Conservation (phyloP, 1,140 invertebrate genomes). For the Platyscapa corneri region DNA sequence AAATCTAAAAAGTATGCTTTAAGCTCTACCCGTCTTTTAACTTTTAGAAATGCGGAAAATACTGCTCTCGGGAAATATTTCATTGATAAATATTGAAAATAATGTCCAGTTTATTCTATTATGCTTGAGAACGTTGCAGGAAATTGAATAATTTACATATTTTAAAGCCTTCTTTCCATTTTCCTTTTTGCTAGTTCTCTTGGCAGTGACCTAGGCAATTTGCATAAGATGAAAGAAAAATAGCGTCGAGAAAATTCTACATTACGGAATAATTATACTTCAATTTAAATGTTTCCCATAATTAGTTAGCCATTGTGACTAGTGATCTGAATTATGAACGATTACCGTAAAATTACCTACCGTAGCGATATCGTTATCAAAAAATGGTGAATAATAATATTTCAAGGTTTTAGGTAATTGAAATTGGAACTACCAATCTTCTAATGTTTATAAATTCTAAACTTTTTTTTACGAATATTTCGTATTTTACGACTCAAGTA, state of each 20-base stretch:
- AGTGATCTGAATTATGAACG: background rate
- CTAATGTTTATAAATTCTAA: background rate
- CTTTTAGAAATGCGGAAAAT: too few species aligned
- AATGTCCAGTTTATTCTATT: conserved; percentile 10
- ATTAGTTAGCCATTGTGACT: background rate
- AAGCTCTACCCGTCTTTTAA: too few species aligned
- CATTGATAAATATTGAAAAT: conserved; percentile 2
- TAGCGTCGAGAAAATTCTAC: background rate
- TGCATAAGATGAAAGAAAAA: conserved; percentile 45
- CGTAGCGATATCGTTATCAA: background rate
- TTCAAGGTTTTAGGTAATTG: background rate
- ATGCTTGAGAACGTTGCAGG: background rate
- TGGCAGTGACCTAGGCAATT: conserved; percentile 49
- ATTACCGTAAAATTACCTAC: background rate
- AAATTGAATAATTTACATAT: conserved; percentile 49
- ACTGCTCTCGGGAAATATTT: too few species aligned
- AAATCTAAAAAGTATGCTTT: too few species aligned
- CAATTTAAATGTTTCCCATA: background rate
- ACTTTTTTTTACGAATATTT: background rate
- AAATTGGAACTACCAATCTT: background rate
- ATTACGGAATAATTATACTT: background rate
- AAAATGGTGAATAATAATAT: background rate
- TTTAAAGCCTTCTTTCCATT: background rate
- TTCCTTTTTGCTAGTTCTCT: conserved; percentile 33
- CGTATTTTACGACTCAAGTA: background rate